Base-by-base conservation (phyloP, 2,113 vertebrate genomes). In the Clarias magur region DNA sequence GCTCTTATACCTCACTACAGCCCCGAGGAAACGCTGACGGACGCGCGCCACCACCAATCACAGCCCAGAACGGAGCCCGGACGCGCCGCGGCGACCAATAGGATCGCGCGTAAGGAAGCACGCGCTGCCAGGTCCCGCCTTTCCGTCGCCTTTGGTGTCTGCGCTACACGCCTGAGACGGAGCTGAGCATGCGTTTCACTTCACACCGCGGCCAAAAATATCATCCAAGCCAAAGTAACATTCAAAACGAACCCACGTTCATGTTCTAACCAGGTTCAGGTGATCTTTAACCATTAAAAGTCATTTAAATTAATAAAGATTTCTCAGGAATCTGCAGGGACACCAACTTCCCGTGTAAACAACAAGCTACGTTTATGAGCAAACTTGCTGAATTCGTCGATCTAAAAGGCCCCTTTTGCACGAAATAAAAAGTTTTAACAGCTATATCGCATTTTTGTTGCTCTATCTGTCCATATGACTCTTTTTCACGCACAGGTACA, bases 1-100 rank as follows among this genome's bases (percentile, higher is more conserved):
- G 54, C 82, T 70, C 57, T 91, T 93, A 91, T 91, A 92, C 90
- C 53, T 57, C 88, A 75, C 48, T 75, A 5, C 19, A 62, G 38
- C 76, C 30, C 83, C 86, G 83, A 53, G 53, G 82, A 53, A 54
- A 82, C 34, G 25, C 79, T 82, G 21, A 92, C 34, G 3, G 89
- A 85, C 92, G 89, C 73, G 48, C 27, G 3, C 6, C 1, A 8
- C 21, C 1, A 80, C 92, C 90, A 92, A 92, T 91, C 0, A 83
- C 1, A 25, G n/a, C 0, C 57, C 21, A 6, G 17, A 34, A 65
- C 76, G 59, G 78, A 82, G 82, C 4, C 79, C 19, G 79, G 42
- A 1, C 17, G 11, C 30, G 27, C 16, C 16, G 4, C 59, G 13
- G 7, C 2, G 23, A 67, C 90, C 89, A 91, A 91, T 92, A 38